These are phyloP conservation scores for Pomatorhinus ruficollis DNA, from an alignment of 2,113 vertebrate genomes.

Conservation along the genomic window DNA sequence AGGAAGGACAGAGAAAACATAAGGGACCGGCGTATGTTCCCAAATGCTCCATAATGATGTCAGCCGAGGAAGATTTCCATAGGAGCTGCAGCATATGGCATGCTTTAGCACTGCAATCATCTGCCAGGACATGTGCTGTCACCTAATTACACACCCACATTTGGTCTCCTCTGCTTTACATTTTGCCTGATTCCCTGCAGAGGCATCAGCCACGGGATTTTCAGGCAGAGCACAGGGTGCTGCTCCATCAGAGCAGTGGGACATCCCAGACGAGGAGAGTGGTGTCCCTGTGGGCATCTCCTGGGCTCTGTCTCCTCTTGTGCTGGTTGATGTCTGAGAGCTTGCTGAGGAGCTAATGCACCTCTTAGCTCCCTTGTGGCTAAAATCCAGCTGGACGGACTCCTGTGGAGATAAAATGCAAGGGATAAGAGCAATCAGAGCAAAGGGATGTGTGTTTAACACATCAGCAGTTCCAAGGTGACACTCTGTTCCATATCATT, in stretches of 20 bases:
- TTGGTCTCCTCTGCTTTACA: constrained; percentile 21
- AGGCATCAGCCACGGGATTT: neutral
- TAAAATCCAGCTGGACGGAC: neutral
- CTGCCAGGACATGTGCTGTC: constrained; percentile 54
- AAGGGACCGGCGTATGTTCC: constrained; percentile 19
- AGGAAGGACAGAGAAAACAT: constrained; percentile 10
- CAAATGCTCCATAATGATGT: neutral
- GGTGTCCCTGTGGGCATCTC: neutral
- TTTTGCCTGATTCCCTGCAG: neutral
- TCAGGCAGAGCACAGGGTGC: accelerated
- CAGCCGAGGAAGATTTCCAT: constrained; percentile 31
- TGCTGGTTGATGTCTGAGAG: neutral
- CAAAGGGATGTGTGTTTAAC: neutral
- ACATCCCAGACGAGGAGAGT: accelerated
- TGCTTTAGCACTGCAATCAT: constrained; percentile 51
- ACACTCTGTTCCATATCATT: neutral
- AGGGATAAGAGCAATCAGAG: neutral
- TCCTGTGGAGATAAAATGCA: neutral
- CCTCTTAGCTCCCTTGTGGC: neutral
- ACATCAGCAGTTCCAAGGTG: neutral
- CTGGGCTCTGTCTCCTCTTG: neutral
- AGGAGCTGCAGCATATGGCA: constrained; percentile 60
- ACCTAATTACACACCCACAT: constrained; percentile 48
- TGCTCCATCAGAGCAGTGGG: neutral
- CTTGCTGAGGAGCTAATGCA: neutral